Conservation (phyloP, 1,140 invertebrate species). For the Pentalonia nigronervosa region DNA sequence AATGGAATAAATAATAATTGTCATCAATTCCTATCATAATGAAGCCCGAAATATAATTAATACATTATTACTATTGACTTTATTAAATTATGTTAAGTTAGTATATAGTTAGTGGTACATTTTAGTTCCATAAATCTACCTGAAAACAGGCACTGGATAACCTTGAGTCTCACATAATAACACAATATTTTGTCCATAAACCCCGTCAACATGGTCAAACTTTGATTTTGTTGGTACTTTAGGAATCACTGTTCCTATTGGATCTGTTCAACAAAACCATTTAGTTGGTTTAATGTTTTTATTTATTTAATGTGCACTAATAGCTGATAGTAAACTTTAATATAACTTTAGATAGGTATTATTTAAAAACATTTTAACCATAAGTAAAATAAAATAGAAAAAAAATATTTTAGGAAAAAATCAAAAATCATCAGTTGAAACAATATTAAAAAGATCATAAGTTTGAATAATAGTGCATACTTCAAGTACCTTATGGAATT, state of each 20-base stretch:
- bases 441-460: too few species aligned
- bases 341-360: background rate
- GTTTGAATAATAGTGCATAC: too few species aligned
- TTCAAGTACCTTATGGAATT: too few species aligned
- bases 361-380: background rate
- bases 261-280: constrained; percentile 64
- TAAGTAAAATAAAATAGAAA: background rate
- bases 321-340: background rate
- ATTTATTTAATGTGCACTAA: background rate
- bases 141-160: constrained; percentile 66
- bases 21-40: background rate
- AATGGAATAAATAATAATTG: background rate
- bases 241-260: constrained; percentile 63
- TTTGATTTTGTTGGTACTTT: constrained; percentile 67
- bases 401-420: background rate
- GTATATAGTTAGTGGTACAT: background rate
- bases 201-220: constrained; percentile 71
- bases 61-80: background rate
- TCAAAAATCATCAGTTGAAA: background rate
- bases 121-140: constrained; percentile 59
- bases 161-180: constrained; percentile 75
- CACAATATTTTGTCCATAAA: constrained; percentile 63
- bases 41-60: constrained; percentile 35
- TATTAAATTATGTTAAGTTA: background rate
- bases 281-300: constrained; percentile 50